phyloP scores from a whole-genome alignment of 2,888 invertebrate species.

The Homarus gammarus region DNA sequence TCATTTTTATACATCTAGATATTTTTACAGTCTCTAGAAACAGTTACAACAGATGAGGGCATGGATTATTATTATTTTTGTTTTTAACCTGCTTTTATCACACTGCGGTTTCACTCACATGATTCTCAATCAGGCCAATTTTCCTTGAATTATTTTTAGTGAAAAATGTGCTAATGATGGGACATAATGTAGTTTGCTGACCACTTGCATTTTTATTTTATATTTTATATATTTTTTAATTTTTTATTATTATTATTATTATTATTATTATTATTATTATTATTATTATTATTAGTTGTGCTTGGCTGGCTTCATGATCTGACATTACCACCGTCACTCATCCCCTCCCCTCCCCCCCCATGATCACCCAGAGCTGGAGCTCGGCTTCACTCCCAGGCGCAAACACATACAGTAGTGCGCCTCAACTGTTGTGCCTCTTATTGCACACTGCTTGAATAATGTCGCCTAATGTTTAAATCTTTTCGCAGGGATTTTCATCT shows the following conservation, averaged over 20 bases:
- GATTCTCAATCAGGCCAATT: not conserved
- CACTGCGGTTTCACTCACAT: too few relatives aligned
- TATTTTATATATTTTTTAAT: not conserved
- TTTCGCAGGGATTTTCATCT: not conserved
- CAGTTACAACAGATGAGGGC: too few relatives aligned
- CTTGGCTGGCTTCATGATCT: constrained; percentile 34
- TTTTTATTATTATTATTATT: too few relatives aligned
- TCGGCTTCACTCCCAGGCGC: not conserved
- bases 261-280: too few relatives aligned
- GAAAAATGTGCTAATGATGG: not conserved
- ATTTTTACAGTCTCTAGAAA: too few relatives aligned
- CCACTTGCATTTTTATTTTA: too few relatives aligned
- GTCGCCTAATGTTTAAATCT: not conserved
- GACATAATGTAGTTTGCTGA: too few relatives aligned
- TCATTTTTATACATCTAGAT: too few relatives aligned
- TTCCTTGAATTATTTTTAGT: not conserved
- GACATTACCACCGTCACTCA: constrained; percentile 29
- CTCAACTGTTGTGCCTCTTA: not conserved
- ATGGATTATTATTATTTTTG: too few relatives aligned
- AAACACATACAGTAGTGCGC: not conserved
- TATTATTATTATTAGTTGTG: constrained; percentile 15
- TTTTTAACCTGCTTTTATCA: too few relatives aligned
- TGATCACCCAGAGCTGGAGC: not conserved
- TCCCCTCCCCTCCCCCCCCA: not conserved
- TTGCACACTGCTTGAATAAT: not conserved